phyloP scores from a whole-genome alignment of 1,140 invertebrate genomes.

The Asbolus verrucosus region DNA sequence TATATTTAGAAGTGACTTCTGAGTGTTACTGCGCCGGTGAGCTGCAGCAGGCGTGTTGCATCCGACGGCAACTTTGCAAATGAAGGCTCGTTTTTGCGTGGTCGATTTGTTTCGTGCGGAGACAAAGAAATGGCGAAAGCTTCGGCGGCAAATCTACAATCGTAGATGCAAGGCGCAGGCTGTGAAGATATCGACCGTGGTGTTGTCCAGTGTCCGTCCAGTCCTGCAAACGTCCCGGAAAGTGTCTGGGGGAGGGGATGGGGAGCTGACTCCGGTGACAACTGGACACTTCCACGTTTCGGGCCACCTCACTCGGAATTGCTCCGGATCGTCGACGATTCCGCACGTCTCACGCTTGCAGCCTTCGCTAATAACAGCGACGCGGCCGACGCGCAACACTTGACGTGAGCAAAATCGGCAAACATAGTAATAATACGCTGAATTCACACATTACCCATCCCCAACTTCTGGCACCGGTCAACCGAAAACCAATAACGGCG shows the following conservation, averaged over 20 bases:
- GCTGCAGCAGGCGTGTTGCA: no score
- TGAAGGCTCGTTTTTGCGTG: no score
- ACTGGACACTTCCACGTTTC: conserved; percentile 56
- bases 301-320: conserved; percentile 51
- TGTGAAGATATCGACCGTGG: conserved; percentile 59
- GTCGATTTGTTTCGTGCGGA: not conserved
- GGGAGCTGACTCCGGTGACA: conserved; percentile 51
- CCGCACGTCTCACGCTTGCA: conserved; percentile 21
- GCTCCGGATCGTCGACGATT: conserved; percentile 40
- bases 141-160: conserved; percentile 26
- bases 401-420: conserved; percentile 49
- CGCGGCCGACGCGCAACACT: conserved; percentile 36
- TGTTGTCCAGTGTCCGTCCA: conserved; percentile 53
- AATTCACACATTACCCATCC: conserved; percentile 55
- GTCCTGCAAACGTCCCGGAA: conserved; percentile 48
- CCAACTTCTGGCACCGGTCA: conserved; percentile 51
- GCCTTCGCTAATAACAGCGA: conserved; percentile 28
- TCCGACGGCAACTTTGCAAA: no score
- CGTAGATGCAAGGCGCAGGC: conserved; percentile 56
- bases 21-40: no score
- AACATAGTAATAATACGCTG: conserved; percentile 55
- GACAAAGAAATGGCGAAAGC: conserved; percentile 19
- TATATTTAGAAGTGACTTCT: no score
- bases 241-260: conserved; percentile 37
- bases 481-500: conserved; percentile 54